phyloP scores from a whole-genome alignment of 1,140 invertebrate species.

The Drosophila biarmipes region DNA sequence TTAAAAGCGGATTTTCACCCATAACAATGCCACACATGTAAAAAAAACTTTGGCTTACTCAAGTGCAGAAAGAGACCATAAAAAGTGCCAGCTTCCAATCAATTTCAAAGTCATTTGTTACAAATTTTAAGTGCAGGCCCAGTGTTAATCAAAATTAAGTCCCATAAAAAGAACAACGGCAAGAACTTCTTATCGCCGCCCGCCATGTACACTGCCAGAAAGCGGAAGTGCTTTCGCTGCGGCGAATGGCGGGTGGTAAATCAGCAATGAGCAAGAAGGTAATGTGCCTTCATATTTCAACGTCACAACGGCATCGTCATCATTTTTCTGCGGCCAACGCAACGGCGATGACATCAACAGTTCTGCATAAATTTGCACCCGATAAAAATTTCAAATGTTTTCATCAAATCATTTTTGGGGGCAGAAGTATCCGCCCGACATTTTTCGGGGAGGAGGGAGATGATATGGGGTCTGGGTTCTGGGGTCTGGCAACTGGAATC shows the following conservation, averaged over 20 bases:
- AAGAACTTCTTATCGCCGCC: slow-evolving; percentile 60
- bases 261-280: slow-evolving; percentile 49
- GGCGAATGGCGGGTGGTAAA: slow-evolving; percentile 6
- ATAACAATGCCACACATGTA: not conserved
- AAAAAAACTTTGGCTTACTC: slow-evolving; percentile 13
- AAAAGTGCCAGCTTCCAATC: slow-evolving; percentile 59
- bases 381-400: slow-evolving; percentile 84
- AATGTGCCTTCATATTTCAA: slow-evolving; percentile 80
- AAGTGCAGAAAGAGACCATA: slow-evolving; percentile 39
- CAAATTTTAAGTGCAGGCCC: slow-evolving; percentile 73
- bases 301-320: slow-evolving; percentile 80
- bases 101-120: slow-evolving; percentile 79
- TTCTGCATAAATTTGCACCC: slow-evolving; percentile 83
- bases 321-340: slow-evolving; percentile 70
- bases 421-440: slow-evolving; percentile 14
- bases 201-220: slow-evolving; percentile 51
- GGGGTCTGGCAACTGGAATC: not conserved
- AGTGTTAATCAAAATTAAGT: slow-evolving; percentile 78
- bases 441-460: not conserved
- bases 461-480: slow-evolving; percentile 1
- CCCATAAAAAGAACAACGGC: slow-evolving; percentile 49
- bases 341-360: slow-evolving; percentile 78
- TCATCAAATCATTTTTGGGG: slow-evolving; percentile 80
- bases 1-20: not conserved
- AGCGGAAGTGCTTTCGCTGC: slow-evolving; percentile 42